Evolutionary conservation across 2,113 vertebrate species (phyloP).

Genomic region (Rhinopomastus cyanomelas): DNA sequence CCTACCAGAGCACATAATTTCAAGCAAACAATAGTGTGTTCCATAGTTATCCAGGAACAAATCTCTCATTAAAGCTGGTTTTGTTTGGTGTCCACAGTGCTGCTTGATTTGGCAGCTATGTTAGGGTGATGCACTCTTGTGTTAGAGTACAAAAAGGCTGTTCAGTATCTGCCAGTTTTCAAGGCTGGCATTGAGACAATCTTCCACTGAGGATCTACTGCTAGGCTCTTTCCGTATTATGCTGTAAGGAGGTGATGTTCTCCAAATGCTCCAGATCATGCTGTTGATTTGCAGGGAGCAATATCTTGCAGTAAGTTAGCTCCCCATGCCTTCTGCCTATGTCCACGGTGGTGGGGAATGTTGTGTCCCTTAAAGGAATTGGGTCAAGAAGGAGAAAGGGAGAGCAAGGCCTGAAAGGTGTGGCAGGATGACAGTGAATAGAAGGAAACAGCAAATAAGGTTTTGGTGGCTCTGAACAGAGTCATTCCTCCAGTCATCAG

Average conservation of each 20-base stretch:
- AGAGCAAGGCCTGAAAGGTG: neutral
- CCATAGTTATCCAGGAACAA: conserved; percentile 8
- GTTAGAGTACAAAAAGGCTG: conserved; percentile 31
- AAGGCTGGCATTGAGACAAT: conserved; percentile 25
- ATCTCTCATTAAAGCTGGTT: conserved; percentile 47
- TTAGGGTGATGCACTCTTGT: conserved; percentile 48
- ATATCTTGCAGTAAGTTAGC: neutral
- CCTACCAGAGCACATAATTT: conserved; percentile 9
- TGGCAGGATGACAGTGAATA: neutral
- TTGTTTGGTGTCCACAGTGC: conserved; percentile 47
- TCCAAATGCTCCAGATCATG: neutral
- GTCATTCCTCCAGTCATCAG: neutral
- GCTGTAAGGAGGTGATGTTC: neutral
- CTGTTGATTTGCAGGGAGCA: neutral
- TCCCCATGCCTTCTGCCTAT: neutral
- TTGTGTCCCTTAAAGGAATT: neutral
- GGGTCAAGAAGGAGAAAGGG: neutral
- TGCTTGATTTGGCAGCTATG: conserved; percentile 53
- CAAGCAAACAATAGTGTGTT: neutral
- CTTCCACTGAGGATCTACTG: conserved; percentile 29
- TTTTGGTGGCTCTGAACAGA: neutral
- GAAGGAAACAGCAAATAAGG: neutral
- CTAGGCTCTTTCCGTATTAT: neutral
- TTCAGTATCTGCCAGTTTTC: conserved; percentile 60
- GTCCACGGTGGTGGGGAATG: neutral